Percentiles rank a stretch among this genome's conserved stretches.
phyloP scores from a whole-genome alignment of 2,888 invertebrate species.

The Drymonia ruficornis region DNA sequence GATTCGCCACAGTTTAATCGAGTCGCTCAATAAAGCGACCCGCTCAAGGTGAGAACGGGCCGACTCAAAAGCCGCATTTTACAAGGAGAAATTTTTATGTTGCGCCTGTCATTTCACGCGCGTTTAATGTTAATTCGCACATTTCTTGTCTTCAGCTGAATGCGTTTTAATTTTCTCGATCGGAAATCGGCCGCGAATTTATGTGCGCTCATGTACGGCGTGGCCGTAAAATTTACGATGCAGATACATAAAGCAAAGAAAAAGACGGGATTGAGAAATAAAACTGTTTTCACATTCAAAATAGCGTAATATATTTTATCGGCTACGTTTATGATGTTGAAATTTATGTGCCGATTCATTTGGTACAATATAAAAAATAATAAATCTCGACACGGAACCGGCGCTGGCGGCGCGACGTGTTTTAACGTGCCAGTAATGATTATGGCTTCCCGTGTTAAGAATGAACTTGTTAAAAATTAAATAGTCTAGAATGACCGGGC shows the following conservation, averaged over 20 bases:
- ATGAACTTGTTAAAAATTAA: conserved; percentile 47
- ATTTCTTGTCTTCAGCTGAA: conserved; percentile 63
- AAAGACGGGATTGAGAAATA: conserved; percentile 63
- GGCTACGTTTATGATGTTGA: conserved; percentile 60
- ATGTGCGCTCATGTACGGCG: conserved; percentile 61
- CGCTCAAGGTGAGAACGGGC: conserved; percentile 69
- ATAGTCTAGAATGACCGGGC: conserved; percentile 19
- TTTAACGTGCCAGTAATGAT: conserved; percentile 37
- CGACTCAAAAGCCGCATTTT: conserved; percentile 66
- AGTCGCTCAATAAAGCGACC: conserved; percentile 68
- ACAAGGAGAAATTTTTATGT: conserved; percentile 75
- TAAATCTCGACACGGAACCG: conserved; percentile 59
- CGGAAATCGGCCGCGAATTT: conserved; percentile 60
- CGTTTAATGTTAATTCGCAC: conserved; percentile 75
- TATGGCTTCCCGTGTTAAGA: conserved; percentile 52
- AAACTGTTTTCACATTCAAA: conserved; percentile 69
- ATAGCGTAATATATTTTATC: conserved; percentile 65
- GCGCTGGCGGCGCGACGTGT: conserved; percentile 47
- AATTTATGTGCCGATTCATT: conserved; percentile 61
- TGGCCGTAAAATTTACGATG: conserved; percentile 62
- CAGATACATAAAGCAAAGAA: conserved; percentile 46
- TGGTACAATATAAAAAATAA: conserved; percentile 55
- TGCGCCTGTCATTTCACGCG: conserved; percentile 78
- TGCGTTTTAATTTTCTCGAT: conserved; percentile 62
- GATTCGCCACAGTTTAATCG: conserved; percentile 79